Percentiles rank a stretch among this genome's conserved stretches.
These are phyloP conservation scores for Tetragonisca angustula DNA, from an alignment of 2,888 invertebrate genomes.

Conservation along the genomic window DNA sequence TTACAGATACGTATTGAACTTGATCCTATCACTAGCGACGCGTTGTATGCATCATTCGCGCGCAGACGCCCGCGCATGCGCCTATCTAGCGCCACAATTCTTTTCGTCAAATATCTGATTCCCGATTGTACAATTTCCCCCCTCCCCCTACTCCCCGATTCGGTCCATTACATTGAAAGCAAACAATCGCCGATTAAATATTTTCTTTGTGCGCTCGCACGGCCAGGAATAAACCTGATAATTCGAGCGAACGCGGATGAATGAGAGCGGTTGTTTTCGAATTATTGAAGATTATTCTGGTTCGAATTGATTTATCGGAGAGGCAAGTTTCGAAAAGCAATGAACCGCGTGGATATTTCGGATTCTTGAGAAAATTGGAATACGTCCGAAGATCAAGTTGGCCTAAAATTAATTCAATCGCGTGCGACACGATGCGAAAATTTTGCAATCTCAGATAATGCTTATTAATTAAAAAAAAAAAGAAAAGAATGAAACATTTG, in stretches of 20 bases:
- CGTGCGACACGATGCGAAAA: fast-evolving
- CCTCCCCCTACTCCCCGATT: no score
- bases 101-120: slow-evolving; percentile 18
- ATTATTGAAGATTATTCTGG: not conserved
- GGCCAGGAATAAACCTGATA: slow-evolving; percentile 9
- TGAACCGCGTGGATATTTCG: not conserved
- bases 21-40: not conserved
- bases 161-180: not conserved
- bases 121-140: not conserved
- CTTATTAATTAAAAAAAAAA: not conserved
- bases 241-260: slow-evolving; percentile 17
- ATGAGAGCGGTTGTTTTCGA: slow-evolving; percentile 23
- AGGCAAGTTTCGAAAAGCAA: not conserved
- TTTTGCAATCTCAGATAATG: not conserved
- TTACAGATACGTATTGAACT: not conserved
- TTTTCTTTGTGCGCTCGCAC: slow-evolving; percentile 7
- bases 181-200: slow-evolving; percentile 28
- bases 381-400: not conserved
- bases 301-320: not conserved
- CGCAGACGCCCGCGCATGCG: not conserved
- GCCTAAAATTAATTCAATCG: not conserved
- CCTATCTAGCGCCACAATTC: not conserved
- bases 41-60: not conserved
- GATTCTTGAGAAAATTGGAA: not conserved
- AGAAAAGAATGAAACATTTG: not conserved